Percentiles rank a stretch among this genome's conserved stretches.
These are phyloP conservation scores for Patella pellucida DNA, from an alignment of 2,888 invertebrate species.

Conservation along the genomic window DNA sequence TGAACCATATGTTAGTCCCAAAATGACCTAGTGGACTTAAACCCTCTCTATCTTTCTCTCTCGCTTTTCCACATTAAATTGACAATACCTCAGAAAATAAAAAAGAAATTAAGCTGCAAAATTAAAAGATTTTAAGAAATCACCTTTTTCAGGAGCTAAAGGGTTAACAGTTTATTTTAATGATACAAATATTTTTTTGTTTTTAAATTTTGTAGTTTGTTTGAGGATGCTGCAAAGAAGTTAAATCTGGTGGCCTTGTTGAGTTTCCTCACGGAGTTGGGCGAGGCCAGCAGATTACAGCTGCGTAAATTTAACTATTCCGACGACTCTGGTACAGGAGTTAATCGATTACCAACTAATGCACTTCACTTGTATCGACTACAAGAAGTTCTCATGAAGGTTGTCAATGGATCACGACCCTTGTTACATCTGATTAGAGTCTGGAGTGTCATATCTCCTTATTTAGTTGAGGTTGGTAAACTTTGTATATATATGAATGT, in stretches of 20 bases:
- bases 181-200: too few relatives aligned
- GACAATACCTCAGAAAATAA: too few relatives aligned
- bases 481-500: too few relatives aligned
- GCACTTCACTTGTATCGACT: constrained; percentile 81
- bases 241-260: constrained; percentile 87
- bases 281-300: constrained; percentile 88
- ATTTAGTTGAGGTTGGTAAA: constrained; percentile 86
- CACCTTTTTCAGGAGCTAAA: too few relatives aligned
- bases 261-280: constrained; percentile 85
- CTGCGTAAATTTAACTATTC: constrained; percentile 71
- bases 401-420: constrained; percentile 88
- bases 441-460: constrained; percentile 93
- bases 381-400: constrained; percentile 89
- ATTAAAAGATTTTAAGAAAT: too few relatives aligned
- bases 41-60: too few relatives aligned
- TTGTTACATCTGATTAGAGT: constrained; percentile 90
- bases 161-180: too few relatives aligned
- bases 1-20: too few relatives aligned
- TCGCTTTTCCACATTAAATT: too few relatives aligned
- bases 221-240: constrained; percentile 89
- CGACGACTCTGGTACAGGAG: constrained; percentile 13
- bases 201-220: constrained; percentile 75
- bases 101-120: too few relatives aligned
- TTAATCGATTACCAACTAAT: constrained; percentile 53
- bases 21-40: background rate